Conservation (phyloP, 2,888 invertebrate genomes). For the Mythimna lalbum region DNA sequence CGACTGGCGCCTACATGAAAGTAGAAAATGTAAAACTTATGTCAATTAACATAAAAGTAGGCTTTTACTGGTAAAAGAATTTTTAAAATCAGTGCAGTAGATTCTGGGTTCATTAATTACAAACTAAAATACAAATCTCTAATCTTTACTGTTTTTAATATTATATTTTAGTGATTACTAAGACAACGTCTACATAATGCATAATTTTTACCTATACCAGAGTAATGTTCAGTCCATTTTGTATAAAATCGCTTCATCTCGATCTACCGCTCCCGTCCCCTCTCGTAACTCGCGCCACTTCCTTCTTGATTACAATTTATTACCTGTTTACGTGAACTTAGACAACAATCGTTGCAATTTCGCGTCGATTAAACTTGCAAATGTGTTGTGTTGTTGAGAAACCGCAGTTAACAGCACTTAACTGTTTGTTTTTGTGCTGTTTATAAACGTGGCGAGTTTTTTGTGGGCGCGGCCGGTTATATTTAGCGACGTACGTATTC, state of each 20-base stretch:
- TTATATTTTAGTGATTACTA: no score
- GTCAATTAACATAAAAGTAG: no score
- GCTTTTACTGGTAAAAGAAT: no score
- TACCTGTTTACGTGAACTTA: constrained; percentile 70
- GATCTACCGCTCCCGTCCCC: constrained; percentile 13
- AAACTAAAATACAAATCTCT: no score
- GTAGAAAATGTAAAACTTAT: no score
- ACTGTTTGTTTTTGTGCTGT: constrained; percentile 50
- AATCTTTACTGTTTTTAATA: no score
- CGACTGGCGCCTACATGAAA: no score
- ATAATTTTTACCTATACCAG: no score
- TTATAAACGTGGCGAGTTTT: constrained; percentile 29
- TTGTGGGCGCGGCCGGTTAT: constrained; percentile 32
- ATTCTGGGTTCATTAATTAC: no score
- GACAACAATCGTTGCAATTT: constrained; percentile 68
- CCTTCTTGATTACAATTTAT: constrained; percentile 69
- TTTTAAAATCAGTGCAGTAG: no score
- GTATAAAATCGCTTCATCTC: background rate
- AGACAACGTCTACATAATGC: no score
- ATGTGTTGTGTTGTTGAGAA: constrained; percentile 63
- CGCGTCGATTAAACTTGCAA: constrained; percentile 69
- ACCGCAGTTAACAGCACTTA: constrained; percentile 35
- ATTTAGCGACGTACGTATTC: constrained; percentile 17
- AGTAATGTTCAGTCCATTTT: background rate
- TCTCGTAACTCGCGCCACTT: constrained; percentile 2